These are phyloP conservation scores for Pangasius mekongensis DNA, from an alignment of 2,797 vertebrate species.

Conservation along the genomic window DNA sequence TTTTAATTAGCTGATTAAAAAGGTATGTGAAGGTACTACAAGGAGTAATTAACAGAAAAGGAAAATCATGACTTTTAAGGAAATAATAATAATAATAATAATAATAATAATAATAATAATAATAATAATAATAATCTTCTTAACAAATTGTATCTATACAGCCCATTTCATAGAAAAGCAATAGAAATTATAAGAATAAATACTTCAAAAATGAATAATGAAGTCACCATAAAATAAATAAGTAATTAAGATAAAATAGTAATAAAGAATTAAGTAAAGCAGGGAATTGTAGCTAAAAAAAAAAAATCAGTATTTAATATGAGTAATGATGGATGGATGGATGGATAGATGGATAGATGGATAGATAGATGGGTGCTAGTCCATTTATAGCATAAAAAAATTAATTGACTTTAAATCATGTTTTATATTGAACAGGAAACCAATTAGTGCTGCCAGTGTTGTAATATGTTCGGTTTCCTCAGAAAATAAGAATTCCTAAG, in stretches of 20 bases:
- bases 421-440: neutral
- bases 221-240: neutral
- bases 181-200: neutral
- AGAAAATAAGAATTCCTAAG: neutral
- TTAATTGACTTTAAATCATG: neutral
- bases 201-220: neutral
- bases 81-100: neutral
- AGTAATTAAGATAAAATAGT: neutral
- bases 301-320: neutral
- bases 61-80: neutral
- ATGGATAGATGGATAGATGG: neutral
- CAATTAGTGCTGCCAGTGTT: neutral
- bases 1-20: neutral
- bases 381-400: neutral
- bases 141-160: neutral
- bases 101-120: neutral
- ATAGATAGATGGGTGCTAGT: neutral
- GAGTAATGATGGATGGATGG: neutral
- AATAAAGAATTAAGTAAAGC: neutral
- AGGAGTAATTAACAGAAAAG: neutral
- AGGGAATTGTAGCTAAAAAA: neutral
- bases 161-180: neutral
- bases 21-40: neutral
- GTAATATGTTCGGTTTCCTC: neutral
- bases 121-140: neutral